These are phyloP conservation scores for Thumatha senex DNA, from an alignment of 2,888 invertebrate genomes.

Conservation along the genomic window DNA sequence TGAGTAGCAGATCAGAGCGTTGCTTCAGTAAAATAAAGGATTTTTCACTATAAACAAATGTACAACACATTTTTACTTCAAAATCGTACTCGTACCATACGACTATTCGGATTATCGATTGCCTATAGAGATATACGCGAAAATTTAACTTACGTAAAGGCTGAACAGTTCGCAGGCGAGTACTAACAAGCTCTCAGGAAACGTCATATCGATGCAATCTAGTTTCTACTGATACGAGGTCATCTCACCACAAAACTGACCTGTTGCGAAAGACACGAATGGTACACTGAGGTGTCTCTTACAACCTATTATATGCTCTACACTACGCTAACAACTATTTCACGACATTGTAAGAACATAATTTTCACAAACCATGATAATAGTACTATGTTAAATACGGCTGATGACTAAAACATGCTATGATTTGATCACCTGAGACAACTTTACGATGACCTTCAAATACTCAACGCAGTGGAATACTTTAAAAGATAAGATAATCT, in stretches of 20 bases:
- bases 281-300: conserved; percentile 28
- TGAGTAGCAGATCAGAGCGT: too few relatives aligned
- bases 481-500: conserved; percentile 65
- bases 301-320: conserved; percentile 33
- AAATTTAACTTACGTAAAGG: conserved; percentile 49
- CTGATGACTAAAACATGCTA: conserved; percentile 52
- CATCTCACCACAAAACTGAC: conserved; percentile 45
- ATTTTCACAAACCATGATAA: conserved; percentile 21
- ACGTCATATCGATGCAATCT: conserved; percentile 49
- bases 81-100: too few relatives aligned
- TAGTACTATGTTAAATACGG: conserved; percentile 25
- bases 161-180: conserved; percentile 45
- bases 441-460: conserved; percentile 55
- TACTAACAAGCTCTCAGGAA: conserved; percentile 53
- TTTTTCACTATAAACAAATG: too few relatives aligned
- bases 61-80: too few relatives aligned
- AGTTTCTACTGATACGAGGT: conserved; percentile 48
- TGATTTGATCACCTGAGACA: conserved; percentile 48
- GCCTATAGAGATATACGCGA: conserved; percentile 4
- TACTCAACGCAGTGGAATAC: conserved; percentile 42
- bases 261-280: conserved; percentile 20
- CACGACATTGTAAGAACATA: conserved; percentile 35
- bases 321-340: conserved; percentile 41
- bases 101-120: too few relatives aligned
- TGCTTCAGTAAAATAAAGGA: too few relatives aligned